phyloP scores from a whole-genome alignment of 2,797 vertebrate species.

The Podargus strigoides region DNA sequence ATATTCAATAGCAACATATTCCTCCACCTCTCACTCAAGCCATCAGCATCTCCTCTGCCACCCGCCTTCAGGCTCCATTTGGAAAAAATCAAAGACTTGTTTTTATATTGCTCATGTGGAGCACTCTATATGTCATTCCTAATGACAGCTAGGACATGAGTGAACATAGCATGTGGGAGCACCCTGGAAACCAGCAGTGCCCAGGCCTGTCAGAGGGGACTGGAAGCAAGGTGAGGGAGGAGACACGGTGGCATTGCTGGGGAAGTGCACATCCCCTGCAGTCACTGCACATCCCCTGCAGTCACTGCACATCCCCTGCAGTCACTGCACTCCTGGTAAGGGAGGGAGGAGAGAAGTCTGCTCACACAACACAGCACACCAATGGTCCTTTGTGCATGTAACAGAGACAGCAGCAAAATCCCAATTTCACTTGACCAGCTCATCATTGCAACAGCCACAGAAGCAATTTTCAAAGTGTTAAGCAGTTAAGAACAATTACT shows the following conservation, averaged over 20 bases:
- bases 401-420: not conserved
- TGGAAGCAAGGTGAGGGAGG: not conserved
- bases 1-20: not conserved
- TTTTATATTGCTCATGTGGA: not conserved
- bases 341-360: not conserved
- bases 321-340: not conserved
- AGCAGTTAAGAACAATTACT: not conserved
- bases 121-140: rapidly evolving
- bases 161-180: rapidly evolving
- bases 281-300: no score
- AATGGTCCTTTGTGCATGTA: not conserved
- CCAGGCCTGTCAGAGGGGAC: not conserved
- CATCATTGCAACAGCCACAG: not conserved
- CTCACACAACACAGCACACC: rapidly evolving
- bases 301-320: no score
- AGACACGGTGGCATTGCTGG: no score
- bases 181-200: no score
- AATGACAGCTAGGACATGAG: not conserved
- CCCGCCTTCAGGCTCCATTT: not conserved
- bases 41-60: not conserved
- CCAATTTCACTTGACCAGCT: not conserved
- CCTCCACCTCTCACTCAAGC: not conserved
- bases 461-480: not conserved
- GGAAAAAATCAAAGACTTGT: not conserved
- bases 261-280: rapidly evolving